Evolutionary conservation across 1,140 invertebrate genomes (phyloP).

Genomic region (Lordiphosa collinella): DNA sequence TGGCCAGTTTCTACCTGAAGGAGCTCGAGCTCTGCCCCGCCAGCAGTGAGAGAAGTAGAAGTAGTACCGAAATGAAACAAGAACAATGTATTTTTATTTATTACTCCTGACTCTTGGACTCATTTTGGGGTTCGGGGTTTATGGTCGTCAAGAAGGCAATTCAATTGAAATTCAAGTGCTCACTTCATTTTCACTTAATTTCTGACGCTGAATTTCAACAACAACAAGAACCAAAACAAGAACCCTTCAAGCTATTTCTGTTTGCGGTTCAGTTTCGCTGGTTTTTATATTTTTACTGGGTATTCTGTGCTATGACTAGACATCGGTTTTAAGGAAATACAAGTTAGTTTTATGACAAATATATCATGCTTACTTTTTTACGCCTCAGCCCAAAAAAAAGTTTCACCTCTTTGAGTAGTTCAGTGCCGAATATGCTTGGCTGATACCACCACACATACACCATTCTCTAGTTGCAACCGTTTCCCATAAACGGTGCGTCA

Average conservation of each 20-base stretch:
- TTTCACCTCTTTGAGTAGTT: background rate
- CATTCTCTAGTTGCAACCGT: conserved; percentile 10
- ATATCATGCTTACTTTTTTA: no score
- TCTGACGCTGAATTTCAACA: conserved; percentile 41
- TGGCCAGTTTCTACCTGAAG: conserved; percentile 5
- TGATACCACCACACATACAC: background rate
- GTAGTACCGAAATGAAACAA: background rate
- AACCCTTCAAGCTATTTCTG: background rate
- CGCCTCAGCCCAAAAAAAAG: no score
- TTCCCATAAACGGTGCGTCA: conserved; percentile 65
- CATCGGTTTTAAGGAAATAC: no score
- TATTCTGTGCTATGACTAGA: no score
- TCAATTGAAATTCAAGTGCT: conserved; percentile 56
- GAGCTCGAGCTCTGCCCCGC: background rate
- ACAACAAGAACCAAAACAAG: background rate
- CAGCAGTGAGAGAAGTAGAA: no score
- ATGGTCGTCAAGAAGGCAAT: conserved; percentile 20
- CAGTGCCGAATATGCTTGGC: conserved; percentile 1
- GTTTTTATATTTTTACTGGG: no score
- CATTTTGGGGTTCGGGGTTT: conserved; percentile 1
- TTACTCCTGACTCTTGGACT: conserved; percentile 1
- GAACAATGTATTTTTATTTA: conserved; percentile 5
- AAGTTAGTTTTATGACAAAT: no score
- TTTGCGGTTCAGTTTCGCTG: no score
- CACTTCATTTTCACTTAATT: conserved; percentile 54